A percentile compares a stretch with the other conserved stretches of the same genome.
phyloP scores from a whole-genome alignment of 1,140 invertebrate species.

The Bathynomus jamesi region DNA sequence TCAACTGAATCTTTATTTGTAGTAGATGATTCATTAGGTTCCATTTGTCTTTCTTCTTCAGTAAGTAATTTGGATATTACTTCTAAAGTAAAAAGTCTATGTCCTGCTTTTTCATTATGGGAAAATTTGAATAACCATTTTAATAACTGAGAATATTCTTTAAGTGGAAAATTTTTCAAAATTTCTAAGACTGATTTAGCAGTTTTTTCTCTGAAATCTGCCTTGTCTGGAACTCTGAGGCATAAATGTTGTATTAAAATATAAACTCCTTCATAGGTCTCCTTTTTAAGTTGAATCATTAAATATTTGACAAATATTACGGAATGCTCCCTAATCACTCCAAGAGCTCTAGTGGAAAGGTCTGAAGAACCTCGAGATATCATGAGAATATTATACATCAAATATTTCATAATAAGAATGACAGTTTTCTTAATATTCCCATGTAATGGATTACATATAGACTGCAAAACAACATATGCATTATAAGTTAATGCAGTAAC shows the following conservation, averaged over 20 bases:
- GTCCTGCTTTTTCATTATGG: conserved; percentile 46
- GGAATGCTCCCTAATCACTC: conserved; percentile 47
- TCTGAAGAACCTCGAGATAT: conserved; percentile 41
- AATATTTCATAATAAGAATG: conserved; percentile 46
- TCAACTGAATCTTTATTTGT: background rate
- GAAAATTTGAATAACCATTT: conserved; percentile 49
- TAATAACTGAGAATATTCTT: conserved; percentile 41
- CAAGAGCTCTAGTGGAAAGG: conserved; percentile 43
- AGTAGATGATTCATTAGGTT: conserved; percentile 2
- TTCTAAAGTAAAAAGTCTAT: conserved; percentile 52
- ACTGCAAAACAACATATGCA: conserved; percentile 46
- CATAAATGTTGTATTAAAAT: conserved; percentile 54
- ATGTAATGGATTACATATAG: conserved; percentile 47
- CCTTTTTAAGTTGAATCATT: conserved; percentile 42
- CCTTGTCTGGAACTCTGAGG: conserved; percentile 50
- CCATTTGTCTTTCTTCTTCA: conserved; percentile 38
- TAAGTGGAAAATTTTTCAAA: conserved; percentile 38
- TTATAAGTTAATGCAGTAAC: conserved; percentile 45
- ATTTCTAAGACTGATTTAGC: conserved; percentile 48
- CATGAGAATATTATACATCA: conserved; percentile 48
- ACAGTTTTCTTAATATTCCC: conserved; percentile 46
- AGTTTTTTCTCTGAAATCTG: conserved; percentile 51
- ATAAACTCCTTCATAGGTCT: conserved; percentile 42
- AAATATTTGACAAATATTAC: conserved; percentile 50
- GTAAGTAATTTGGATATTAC: conserved; percentile 49